phyloP scores from a whole-genome alignment of 2,888 invertebrate genomes.

The Adineta ricciae region DNA sequence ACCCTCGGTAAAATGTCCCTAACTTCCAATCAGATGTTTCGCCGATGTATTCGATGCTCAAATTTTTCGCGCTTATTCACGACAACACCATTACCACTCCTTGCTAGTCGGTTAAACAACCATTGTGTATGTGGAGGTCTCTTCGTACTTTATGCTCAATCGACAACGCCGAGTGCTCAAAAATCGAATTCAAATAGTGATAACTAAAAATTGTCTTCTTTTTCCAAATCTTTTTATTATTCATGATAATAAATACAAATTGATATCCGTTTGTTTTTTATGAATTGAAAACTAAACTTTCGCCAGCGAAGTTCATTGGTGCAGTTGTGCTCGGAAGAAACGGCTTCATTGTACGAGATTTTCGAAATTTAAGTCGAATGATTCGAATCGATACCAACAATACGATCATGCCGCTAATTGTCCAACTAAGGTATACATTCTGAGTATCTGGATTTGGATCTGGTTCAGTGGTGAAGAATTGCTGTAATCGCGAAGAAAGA shows the following conservation, averaged over 20 bases:
- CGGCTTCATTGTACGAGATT: background rate
- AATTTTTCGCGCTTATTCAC: background rate
- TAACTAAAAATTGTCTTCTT: too few relatives aligned
- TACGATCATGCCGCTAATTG: background rate
- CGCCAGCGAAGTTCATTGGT: too few relatives aligned
- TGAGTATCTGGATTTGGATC: background rate
- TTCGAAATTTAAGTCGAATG: background rate
- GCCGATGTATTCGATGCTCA: background rate
- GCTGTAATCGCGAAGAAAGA: background rate
- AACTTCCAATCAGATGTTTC: background rate
- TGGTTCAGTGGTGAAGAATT: background rate
- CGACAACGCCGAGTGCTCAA: too few relatives aligned
- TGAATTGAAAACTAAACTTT: too few relatives aligned
- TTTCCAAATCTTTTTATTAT: too few relatives aligned
- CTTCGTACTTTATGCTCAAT: background rate
- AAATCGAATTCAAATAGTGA: too few relatives aligned
- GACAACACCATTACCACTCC: background rate
- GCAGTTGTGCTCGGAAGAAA: too few relatives aligned
- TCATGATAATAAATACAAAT: too few relatives aligned
- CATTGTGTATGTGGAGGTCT: constrained; percentile 6
- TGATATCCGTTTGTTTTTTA: too few relatives aligned
- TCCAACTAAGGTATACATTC: background rate
- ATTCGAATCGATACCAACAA: background rate
- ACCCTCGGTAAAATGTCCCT: background rate
- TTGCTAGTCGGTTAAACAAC: background rate